These are phyloP conservation scores for Otus sunia DNA, from an alignment of 2,113 vertebrate species.

Conservation along the genomic window DNA sequence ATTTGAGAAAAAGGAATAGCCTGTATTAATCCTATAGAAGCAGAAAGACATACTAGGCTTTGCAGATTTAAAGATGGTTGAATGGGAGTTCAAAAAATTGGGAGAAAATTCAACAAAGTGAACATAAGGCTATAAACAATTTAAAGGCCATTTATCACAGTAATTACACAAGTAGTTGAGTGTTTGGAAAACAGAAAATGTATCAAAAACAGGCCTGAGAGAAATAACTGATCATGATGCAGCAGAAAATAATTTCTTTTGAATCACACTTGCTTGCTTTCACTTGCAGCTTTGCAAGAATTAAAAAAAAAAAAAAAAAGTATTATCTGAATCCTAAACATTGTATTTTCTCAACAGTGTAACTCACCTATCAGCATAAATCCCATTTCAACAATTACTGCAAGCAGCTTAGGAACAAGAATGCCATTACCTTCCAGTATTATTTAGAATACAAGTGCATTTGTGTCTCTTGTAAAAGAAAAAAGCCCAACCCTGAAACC, in stretches of 20 bases:
- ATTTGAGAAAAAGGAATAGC: conserved; percentile 37
- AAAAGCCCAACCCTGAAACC: background rate
- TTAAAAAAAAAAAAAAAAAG: background rate
- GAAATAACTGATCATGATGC: background rate
- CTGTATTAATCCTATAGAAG: background rate
- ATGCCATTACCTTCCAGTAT: background rate
- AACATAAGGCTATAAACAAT: background rate
- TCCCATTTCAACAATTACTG: background rate
- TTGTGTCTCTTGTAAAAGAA: background rate
- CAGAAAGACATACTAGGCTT: background rate
- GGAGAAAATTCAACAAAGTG: background rate
- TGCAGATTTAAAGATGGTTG: background rate
- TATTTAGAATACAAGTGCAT: background rate
- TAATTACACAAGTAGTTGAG: background rate
- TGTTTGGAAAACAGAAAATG: background rate
- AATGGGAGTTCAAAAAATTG: background rate
- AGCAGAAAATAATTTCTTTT: background rate
- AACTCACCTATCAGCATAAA: background rate
- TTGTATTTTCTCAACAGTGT: background rate
- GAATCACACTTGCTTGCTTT: background rate
- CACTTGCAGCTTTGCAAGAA: background rate
- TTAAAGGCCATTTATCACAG: background rate
- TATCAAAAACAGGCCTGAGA: background rate
- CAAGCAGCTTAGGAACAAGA: background rate
- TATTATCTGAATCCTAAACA: background rate